Percentiles rank a stretch among this genome's conserved stretches.
These are phyloP conservation scores for Rhabdophis nuchalis DNA, from an alignment of 2,797 vertebrate species.

Conservation along the genomic window DNA sequence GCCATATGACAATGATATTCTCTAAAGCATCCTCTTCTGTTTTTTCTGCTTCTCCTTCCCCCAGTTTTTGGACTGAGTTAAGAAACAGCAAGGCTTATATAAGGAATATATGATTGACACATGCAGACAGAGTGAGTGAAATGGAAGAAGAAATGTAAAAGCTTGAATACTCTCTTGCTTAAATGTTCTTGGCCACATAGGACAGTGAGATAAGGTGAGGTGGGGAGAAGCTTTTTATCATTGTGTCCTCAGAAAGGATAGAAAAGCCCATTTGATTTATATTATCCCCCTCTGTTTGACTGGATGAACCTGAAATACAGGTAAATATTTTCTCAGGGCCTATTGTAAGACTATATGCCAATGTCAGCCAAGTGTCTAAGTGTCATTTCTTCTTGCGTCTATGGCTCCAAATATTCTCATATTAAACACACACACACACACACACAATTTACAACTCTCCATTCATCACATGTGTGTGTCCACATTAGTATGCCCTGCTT, in stretches of 20 bases:
- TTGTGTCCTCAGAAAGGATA: neutral
- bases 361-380: neutral
- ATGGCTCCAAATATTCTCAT: neutral
- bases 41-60: neutral
- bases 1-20: slow-evolving; percentile 19
- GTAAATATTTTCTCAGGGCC: neutral
- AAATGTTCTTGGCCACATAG: slow-evolving; percentile 7
- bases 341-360: neutral
- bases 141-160: slow-evolving; percentile 6
- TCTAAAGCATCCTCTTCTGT: slow-evolving; percentile 29
- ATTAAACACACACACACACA: neutral
- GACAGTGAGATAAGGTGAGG: neutral
- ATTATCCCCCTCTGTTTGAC: neutral
- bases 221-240: neutral
- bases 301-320: slow-evolving; percentile 20
- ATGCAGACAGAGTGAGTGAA: neutral
- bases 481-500: neutral
- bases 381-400: neutral
- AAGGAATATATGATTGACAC: slow-evolving; percentile 8
- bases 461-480: neutral
- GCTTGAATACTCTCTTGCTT: neutral
- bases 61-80: slow-evolving; percentile 17
- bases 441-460: neutral
- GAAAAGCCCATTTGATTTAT: neutral
- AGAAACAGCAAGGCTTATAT: slow-evolving; percentile 10